Percentiles rank a stretch among this genome's conserved stretches.
phyloP scores from a whole-genome alignment of 2,888 invertebrate genomes.

The Pollenia amentaria region DNA sequence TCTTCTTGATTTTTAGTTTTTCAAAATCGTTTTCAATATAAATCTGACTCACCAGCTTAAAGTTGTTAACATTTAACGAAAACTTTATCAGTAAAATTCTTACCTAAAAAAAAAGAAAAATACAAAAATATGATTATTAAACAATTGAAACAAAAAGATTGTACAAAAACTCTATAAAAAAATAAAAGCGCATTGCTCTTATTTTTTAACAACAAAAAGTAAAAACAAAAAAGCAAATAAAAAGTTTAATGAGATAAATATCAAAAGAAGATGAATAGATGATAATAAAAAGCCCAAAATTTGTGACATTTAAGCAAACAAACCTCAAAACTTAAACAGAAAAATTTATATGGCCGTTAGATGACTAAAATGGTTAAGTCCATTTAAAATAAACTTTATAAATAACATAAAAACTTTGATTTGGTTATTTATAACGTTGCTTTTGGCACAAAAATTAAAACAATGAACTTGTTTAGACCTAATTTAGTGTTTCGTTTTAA shows the following conservation, averaged over 20 bases:
- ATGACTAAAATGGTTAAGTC: conserved; percentile 33
- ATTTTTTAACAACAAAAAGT: conserved; percentile 1
- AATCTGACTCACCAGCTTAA: conserved; percentile 43
- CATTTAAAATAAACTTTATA: not conserved
- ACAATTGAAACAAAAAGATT: conserved; percentile 5
- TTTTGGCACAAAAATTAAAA: conserved; percentile 20
- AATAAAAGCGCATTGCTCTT: conserved; percentile 52
- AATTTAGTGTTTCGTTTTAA: not conserved
- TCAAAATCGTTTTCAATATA: not conserved
- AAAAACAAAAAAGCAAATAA: not conserved
- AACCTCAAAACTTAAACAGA: not conserved
- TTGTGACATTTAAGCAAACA: not conserved
- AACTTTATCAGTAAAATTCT: not conserved
- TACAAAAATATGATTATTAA: not conserved
- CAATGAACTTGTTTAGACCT: conserved; percentile 30
- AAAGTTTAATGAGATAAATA: conserved; percentile 12
- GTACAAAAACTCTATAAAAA: not conserved
- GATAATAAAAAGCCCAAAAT: not conserved
- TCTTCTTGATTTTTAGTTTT: not conserved
- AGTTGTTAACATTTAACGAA: conserved; percentile 18
- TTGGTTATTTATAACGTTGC: conserved; percentile 7
- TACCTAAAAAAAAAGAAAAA: conserved; percentile 43
- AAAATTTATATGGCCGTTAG: not conserved
- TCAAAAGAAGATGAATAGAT: not conserved
- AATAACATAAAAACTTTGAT: not conserved